Evolutionary conservation across 1,140 invertebrate species (phyloP), one percentile per base, ranked within the genome.

Genomic region (Neodiprion lecontei): DNA sequence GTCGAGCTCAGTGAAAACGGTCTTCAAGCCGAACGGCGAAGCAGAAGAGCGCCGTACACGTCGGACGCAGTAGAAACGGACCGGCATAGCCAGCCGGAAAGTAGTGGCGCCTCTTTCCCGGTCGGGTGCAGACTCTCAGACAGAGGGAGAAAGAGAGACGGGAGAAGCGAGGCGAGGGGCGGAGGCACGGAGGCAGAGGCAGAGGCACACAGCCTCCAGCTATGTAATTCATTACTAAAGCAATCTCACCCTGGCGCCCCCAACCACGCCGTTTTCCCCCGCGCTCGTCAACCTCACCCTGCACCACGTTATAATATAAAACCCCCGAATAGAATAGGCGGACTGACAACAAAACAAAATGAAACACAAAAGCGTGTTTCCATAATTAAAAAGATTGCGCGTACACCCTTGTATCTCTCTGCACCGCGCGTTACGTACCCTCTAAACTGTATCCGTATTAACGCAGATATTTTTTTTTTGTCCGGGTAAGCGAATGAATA

Each of bases 181-280:
- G 79, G 82, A 69, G 61, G 66, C 81, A 78, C 40, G 48, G 67
- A 76, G 75, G 72, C 85, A 87, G 87, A 71, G 21, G 88, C 86
- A 85, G 85, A 87, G 85, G 84, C 86, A 88, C 86, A 85, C 83
- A 88, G 87, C 87, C 87, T 82, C 83, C 83, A 86, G 88, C 88
- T 83, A 88, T 89, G 88, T 89, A 89, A 88, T 89, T 89, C 88
- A 89, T 89, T 88, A 88, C 87, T 88, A 89, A 89, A 88, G 88
- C 87, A 88, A 88, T 89, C 87, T 88, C 86, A 86, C 85, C 86
- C 85, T 86, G 85, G 74, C 76, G 74, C 47, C 75, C 77, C 66
- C 49, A 67, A 61, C 75, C 61, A 65, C 40, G 21, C 66, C 69
- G 67, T 70, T 72, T 76, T 76, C 76, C 76, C 73, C 75, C 76